Evolutionary conservation across 2,113 vertebrate genomes (phyloP).

Genomic region (Columba livia): DNA sequence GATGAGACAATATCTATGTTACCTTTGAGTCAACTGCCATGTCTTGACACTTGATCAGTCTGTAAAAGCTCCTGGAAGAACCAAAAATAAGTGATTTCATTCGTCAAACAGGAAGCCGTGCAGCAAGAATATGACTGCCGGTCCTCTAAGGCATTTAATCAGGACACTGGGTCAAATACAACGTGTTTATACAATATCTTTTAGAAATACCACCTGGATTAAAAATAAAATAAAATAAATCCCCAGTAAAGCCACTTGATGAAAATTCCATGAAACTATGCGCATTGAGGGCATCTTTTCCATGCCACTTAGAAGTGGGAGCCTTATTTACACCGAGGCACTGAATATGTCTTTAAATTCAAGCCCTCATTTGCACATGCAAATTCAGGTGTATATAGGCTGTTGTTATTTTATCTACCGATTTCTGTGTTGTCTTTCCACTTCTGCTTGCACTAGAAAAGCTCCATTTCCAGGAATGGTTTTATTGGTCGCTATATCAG

Average conservation of each 20-base stretch:
- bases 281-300: background rate
- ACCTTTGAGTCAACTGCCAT: conserved; percentile 61
- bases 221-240: background rate
- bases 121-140: background rate
- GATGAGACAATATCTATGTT: conserved; percentile 49
- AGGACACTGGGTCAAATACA: background rate
- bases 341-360: background rate
- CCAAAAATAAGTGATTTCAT: conserved; percentile 60
- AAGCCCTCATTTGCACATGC: background rate
- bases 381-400: background rate
- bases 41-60: conserved; percentile 62
- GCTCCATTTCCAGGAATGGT: background rate
- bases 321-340: background rate
- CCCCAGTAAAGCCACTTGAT: background rate
- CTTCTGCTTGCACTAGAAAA: background rate
- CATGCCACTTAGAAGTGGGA: background rate
- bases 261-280: background rate
- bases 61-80: conserved; percentile 46
- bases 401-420: background rate
- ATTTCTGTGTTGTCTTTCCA: background rate
- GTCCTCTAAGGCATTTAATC: conserved; percentile 28
- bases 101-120: background rate
- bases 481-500: background rate
- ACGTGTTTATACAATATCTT: background rate
- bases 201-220: background rate